A percentile compares a stretch with the other conserved stretches of the same genome.
phyloP scores from a whole-genome alignment of 2,888 invertebrate species.

The Leptarthrus brevirostris region DNA sequence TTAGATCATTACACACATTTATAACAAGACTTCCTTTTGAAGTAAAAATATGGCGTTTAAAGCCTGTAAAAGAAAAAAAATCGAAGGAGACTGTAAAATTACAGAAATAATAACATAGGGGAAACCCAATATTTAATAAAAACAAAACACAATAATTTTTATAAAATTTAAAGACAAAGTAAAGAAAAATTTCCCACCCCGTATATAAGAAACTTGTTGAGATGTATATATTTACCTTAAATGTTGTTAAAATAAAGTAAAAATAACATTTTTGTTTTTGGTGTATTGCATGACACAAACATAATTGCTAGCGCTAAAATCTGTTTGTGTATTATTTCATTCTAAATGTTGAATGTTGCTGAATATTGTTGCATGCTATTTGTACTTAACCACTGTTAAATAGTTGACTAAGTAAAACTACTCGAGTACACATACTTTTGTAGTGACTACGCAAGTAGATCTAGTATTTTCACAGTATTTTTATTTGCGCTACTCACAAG shows the following conservation, averaged over 20 bases:
- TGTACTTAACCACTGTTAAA: slow-evolving; percentile 22
- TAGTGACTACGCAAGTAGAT: no score
- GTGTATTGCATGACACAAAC: not conserved
- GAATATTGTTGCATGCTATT: slow-evolving; percentile 36
- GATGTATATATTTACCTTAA: not conserved
- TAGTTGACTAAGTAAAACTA: not conserved
- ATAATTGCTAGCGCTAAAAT: no score
- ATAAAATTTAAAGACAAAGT: not conserved
- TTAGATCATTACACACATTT: not conserved
- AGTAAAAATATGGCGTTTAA: not conserved
- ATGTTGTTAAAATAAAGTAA: not conserved
- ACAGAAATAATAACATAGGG: not conserved
- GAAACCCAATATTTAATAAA: not conserved
- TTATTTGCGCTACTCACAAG: no score
- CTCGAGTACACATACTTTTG: slow-evolving; percentile 24
- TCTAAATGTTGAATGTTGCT: slow-evolving; percentile 31
- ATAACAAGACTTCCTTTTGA: not conserved
- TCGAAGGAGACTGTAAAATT: not conserved
- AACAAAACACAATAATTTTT: slow-evolving; percentile 2
- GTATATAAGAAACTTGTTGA: not conserved
- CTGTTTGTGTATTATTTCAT: not conserved
- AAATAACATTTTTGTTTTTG: not conserved
- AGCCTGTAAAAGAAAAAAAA: not conserved
- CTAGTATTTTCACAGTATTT: no score
- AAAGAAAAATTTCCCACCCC: not conserved